These are phyloP conservation scores for Hippolais icterina DNA, from an alignment of 2,113 vertebrate species.

Conservation along the genomic window DNA sequence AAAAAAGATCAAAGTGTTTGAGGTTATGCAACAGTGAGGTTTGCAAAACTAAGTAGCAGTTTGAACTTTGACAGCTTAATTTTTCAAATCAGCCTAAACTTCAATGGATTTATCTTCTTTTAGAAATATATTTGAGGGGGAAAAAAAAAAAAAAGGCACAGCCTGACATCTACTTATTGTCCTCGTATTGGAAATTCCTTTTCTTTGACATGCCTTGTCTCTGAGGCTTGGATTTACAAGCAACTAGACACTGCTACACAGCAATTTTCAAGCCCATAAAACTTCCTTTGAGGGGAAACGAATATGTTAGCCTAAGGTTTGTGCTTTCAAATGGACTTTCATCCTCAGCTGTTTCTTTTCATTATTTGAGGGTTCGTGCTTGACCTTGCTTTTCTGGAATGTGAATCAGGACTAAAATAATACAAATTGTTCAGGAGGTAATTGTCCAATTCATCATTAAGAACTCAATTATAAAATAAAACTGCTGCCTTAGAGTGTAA, in stretches of 20 bases:
- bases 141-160: background rate
- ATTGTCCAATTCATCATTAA: background rate
- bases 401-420: background rate
- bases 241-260: background rate
- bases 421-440: constrained; percentile 1
- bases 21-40: background rate
- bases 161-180: constrained; percentile 39
- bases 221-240: constrained; percentile 40
- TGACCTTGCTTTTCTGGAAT: background rate
- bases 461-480: background rate
- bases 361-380: background rate
- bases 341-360: background rate
- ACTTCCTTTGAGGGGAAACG: background rate
- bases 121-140: background rate
- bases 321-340: background rate
- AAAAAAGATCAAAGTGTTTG: constrained; percentile 56
- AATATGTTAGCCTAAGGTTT: background rate
- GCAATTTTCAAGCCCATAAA: constrained; percentile 9
- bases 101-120: constrained; percentile 48
- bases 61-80: constrained; percentile 40
- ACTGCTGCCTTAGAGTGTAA: background rate
- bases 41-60: constrained; percentile 27
- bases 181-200: background rate
- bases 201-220: background rate
- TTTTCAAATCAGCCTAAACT: constrained; percentile 48